Base-by-base conservation (phyloP, 2,888 invertebrate species). In the Andrena flavipes region DNA sequence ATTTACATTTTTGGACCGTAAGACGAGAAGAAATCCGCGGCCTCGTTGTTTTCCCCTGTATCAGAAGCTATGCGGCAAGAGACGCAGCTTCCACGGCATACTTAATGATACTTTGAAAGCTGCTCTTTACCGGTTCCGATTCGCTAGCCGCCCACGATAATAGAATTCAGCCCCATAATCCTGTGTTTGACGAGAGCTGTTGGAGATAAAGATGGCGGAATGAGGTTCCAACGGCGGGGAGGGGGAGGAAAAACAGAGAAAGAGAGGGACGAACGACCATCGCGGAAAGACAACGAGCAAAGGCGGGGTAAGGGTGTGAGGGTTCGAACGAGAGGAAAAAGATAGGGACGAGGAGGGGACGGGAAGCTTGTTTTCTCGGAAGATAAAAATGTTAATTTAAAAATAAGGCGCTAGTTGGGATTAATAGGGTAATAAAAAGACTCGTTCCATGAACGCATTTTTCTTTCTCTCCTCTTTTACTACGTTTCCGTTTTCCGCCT, bases 351-450 rank as follows among this genome's bases (percentile, higher is more conserved):
- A 60, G 64, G 62, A 76, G 63, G 67, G 56, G 62, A 73, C 68
- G 84, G 81, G 87, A 86, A 89, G 90, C 90, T 92, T 93, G 92
- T 92, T 92, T 93, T 91, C 89, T 85, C 86, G 82, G 82, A 88
- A 91, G 91, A 93, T 93, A 92, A 92, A 93, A 93, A 92, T 93
- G 92, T 92, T 92, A 92, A 93, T 92, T 92, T 91, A 91, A 93
- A 93, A 93, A 92, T 92, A 92, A 92, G 91, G 91, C 89, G 90
- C 92, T 91, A 92, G 91, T 92, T 92, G 91, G 91, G 90, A 92
- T 93, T 93, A 93, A 93, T 92, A 92, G 93, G 91, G 90, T 90
- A 91, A 92, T 92, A 93, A 93, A 92, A 93, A 90, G 90, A 88
- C 87, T 87, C 91, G 88, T 89, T 91, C 86, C 82, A 84, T 79